Evolutionary conservation across 2,888 invertebrate species (phyloP).

Genomic region (Cremastinae sp.): DNA sequence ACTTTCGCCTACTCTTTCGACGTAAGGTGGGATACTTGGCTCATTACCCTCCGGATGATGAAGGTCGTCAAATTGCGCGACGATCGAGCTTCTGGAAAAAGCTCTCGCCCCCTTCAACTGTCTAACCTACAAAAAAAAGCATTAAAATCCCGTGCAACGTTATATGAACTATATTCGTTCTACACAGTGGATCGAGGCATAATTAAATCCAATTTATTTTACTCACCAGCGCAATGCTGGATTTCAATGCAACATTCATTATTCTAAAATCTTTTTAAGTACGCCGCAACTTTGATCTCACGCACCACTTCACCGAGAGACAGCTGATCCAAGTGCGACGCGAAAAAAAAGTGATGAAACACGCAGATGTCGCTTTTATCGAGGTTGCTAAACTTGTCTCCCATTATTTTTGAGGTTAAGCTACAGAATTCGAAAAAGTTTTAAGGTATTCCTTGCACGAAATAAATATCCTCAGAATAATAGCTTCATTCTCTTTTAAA

Average conservation of each 20-base stretch:
- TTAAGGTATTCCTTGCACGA: no score
- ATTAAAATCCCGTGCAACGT: background rate
- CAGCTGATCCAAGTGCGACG: no score
- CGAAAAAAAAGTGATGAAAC: no score
- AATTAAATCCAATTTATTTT: background rate
- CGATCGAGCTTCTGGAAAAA: slow-evolving; percentile 26
- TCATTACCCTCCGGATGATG: slow-evolving; percentile 73
- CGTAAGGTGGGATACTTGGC: slow-evolving; percentile 73
- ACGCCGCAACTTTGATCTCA: no score
- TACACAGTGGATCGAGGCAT: no score
- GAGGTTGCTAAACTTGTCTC: no score
- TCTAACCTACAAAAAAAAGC: slow-evolving; percentile 42
- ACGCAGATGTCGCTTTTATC: no score
- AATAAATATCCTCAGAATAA: no score
- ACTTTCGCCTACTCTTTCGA: slow-evolving; percentile 72
- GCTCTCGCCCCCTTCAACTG: slow-evolving; percentile 25
- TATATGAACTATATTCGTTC: background rate
- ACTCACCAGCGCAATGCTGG: slow-evolving; percentile 51
- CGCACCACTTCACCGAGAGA: no score
- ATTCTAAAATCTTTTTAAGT: slow-evolving; percentile 7
- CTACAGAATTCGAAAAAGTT: no score
- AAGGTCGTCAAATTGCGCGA: slow-evolving; percentile 64
- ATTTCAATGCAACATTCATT: slow-evolving; percentile 49
- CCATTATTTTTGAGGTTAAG: no score
- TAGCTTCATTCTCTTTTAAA: no score